A percentile compares a stretch with the other conserved stretches of the same genome.
These are phyloP conservation scores for Gadopsis bispinosus DNA, from an alignment of 2,797 vertebrate species.

Conservation along the genomic window DNA sequence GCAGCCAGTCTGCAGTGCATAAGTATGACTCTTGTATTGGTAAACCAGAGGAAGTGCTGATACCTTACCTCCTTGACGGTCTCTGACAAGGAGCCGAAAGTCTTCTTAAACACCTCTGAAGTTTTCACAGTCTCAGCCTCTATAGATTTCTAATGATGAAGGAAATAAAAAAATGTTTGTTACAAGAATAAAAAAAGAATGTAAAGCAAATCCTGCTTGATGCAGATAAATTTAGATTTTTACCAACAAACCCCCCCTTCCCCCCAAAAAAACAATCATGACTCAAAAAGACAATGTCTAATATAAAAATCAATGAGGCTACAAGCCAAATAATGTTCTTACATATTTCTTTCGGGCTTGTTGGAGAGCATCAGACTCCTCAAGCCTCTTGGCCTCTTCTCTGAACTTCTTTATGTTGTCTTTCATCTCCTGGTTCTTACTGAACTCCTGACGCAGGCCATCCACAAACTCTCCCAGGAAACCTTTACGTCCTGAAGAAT, in stretches of 20 bases:
- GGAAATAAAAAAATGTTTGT: constrained; percentile 1
- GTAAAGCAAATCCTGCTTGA: neutral
- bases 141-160: constrained; percentile 88
- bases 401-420: constrained; percentile 94
- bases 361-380: constrained; percentile 92
- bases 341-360: constrained; percentile 94
- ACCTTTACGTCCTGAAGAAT: constrained; percentile 85
- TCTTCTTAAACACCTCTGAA: constrained; percentile 92
- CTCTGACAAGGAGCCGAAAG: constrained; percentile 87
- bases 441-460: constrained; percentile 91
- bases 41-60: constrained; percentile 1
- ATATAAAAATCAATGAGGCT: constrained; percentile 2
- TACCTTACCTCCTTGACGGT: constrained; percentile 89
- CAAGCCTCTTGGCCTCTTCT: constrained; percentile 90
- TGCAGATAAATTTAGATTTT: neutral
- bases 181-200: neutral
- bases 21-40: neutral
- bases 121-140: constrained; percentile 93
- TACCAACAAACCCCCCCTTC: neutral
- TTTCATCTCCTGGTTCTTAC: constrained; percentile 94
- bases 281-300: neutral
- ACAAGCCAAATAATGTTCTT: constrained; percentile 53
- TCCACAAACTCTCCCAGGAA: constrained; percentile 93
- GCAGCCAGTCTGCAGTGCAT: neutral
- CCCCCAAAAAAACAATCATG: neutral